A percentile compares a stretch with the other conserved stretches of the same genome.
phyloP scores from a whole-genome alignment of 2,888 invertebrate genomes.

The Metalampra italica region DNA sequence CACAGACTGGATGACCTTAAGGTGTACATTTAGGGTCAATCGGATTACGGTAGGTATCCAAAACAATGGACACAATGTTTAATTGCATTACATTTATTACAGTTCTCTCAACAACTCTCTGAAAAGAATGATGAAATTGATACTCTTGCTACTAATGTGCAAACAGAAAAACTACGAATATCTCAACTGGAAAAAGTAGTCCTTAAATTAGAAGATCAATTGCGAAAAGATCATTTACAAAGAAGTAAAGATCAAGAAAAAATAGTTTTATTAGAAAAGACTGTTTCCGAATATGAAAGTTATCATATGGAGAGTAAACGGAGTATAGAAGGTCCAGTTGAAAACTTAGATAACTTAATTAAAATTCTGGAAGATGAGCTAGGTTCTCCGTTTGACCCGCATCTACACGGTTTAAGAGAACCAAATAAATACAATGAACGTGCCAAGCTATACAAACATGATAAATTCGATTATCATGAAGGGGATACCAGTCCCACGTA shows the following conservation, averaged over 20 bases:
- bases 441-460: constrained; percentile 20
- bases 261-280: constrained; percentile 41
- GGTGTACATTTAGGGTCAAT: too few relatives aligned
- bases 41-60: too few relatives aligned
- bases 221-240: constrained; percentile 36
- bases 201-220: constrained; percentile 57
- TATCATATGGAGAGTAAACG: constrained; percentile 30
- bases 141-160: constrained; percentile 38
- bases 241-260: constrained; percentile 50
- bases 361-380: constrained; percentile 65
- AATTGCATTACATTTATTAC: constrained; percentile 7
- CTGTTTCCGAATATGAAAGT: constrained; percentile 41
- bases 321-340: constrained; percentile 34
- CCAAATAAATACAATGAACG: constrained; percentile 20
- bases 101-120: constrained; percentile 46
- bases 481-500: constrained; percentile 13
- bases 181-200: constrained; percentile 60
- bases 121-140: constrained; percentile 59
- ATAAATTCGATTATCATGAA: constrained; percentile 24
- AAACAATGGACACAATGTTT: neutral
- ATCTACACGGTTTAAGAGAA: constrained; percentile 7
- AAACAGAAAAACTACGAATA: constrained; percentile 48
- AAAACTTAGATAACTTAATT: constrained; percentile 57
- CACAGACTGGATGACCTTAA: too few relatives aligned
- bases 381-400: constrained; percentile 34